phyloP scores from a whole-genome alignment of 2,113 vertebrate genomes.

The Rissa tridactyla region DNA sequence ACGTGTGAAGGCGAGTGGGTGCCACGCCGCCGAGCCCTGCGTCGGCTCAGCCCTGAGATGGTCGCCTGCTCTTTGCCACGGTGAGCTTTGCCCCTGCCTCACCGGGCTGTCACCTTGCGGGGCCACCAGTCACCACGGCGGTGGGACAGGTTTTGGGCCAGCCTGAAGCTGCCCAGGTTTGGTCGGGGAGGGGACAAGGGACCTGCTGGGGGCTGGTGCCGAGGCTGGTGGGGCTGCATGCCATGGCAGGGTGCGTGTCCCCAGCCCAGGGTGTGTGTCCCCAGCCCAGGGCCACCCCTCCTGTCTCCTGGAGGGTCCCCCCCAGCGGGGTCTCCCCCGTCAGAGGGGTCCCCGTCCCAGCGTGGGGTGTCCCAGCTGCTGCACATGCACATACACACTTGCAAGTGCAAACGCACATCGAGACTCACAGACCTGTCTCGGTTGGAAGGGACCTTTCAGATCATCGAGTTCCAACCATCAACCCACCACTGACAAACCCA shows the following conservation, averaged over 20 bases:
- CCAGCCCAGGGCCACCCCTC: background rate
- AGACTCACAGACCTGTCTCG: background rate
- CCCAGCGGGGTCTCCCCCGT: fast-evolving
- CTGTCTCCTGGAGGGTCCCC: background rate
- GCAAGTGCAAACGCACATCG: no score
- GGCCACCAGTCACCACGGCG: fast-evolving
- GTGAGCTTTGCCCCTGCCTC: background rate
- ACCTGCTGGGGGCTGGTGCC: background rate
- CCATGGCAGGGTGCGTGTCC: fast-evolving
- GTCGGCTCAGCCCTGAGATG: fast-evolving
- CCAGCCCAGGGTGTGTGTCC: fast-evolving
- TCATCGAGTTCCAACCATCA: no score
- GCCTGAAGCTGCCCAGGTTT: background rate
- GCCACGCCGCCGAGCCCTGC: fast-evolving
- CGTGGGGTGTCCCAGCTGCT: background rate
- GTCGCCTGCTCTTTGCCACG: background rate
- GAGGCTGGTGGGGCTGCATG: background rate
- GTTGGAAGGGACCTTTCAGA: background rate
- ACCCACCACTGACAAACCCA: background rate
- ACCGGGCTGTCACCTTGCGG: fast-evolving
- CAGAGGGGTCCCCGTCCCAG: background rate
- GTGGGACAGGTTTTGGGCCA: background rate
- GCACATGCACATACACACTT: background rate
- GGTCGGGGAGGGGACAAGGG: no score
- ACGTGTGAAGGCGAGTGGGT: background rate